Evolutionary conservation across 2,888 invertebrate species (phyloP), one percentile per base, ranked within the genome.

Genomic region (Drosophila paranaensis): DNA sequence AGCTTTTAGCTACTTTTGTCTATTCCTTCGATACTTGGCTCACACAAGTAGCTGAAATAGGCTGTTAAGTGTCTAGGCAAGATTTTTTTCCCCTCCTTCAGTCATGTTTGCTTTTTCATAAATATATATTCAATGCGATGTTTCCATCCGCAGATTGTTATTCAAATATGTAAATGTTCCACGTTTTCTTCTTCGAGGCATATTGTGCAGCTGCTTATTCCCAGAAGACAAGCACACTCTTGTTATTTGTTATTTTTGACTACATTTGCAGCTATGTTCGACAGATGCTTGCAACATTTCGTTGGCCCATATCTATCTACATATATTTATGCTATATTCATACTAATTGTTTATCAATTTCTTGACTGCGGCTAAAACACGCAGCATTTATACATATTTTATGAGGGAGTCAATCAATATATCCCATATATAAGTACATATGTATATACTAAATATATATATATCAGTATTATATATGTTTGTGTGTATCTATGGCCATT

Each of bases 311-410:
- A 30, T 14, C 11, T 20, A 20, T 25, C 8, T 27, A 4, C 13
- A 11, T 40, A 9, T 55, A 30, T 55, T 30, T 55, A 42, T 30
- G 40, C 55, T 39, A 70, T 62, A 70, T 66, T 70, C 66, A 74
- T 63, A 54, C 65, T 74, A 77, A 79, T 79, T 77, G 77, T 66
- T 79, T 61, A 77, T 74, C 70, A 79, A 74, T 79, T 66, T 66
- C 70, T 79, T 77, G 76, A 77, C 79, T 79, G 75, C 55, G 79
- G 70, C 74, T 35, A 77, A 20, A 42, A 45, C 46, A 57, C 35
- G 54, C 27, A 46, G 35, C 50, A 13, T 11, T 56, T 30, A 39
- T 73, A 51, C 68, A 70, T 71, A 64, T 51, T 57, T 50, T 67
- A 63, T 71, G 64, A 25, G 65, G 39, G 56, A 53, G 77, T 60